Base-by-base conservation (phyloP, 2,888 invertebrate genomes). In the Agrilus biguttatus region DNA sequence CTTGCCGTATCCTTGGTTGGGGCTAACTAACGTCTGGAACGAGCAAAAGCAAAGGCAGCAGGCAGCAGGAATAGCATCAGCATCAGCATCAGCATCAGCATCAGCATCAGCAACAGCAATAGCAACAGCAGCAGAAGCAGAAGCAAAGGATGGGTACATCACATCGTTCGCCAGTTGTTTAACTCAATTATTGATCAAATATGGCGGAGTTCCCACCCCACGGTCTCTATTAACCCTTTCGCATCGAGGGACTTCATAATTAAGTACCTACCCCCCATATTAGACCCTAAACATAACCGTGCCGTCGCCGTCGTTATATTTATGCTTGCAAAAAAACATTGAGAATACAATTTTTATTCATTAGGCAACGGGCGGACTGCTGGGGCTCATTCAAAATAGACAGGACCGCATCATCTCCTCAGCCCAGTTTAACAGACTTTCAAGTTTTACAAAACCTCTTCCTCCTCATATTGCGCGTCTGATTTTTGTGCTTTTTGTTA, bases 141-240 rank as follows among this genome's bases (percentile, higher is more conserved):
- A 28, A 53, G 53, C 50, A 55, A 57, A 53, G 57, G 59, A 58
- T 60, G 60, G 55, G 59, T 50, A 51, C 58, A 62, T 60, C 57
- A 61, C 59, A 60, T 60, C 60, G 61, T 64, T 63, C 61, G 61
- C 59, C 62, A 63, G 66, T 65, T 64, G 64, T 63, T 65, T 63
- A 65, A 65, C 63, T 65, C 63, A 65, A 66, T 66, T 66, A 66
- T 66, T 65, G 66, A 66, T 66, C 63, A 66, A 66, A 66, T 64
- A 66, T 66, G 65, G 65, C 66, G 63, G 59, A 56, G 60, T 62
- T 62, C 62, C 63, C 63, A 62, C 62, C 64, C 63, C 59, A 60
- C 57, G 55, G 60, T 57, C 61, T 62, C 61, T 61, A 60, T 64
- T 63, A 66, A 65, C 65, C 66, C 65, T 65, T 66, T 65, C 57